Conservation (phyloP, 2,888 invertebrate genomes). For the Sericinus montela region DNA sequence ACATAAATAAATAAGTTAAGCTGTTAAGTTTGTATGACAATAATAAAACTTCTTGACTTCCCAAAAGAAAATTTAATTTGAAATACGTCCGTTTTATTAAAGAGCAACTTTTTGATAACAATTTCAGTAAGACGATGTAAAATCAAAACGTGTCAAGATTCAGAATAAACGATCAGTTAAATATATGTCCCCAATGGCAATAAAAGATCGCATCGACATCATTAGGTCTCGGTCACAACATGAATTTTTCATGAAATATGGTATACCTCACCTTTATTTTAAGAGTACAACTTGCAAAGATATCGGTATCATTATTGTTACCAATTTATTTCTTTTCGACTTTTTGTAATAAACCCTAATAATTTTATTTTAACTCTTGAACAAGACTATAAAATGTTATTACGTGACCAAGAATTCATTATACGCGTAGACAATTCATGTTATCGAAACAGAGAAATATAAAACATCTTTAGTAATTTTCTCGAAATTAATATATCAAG, state of each 20-base stretch:
- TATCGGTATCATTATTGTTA: conserved; percentile 54
- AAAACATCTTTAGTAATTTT: too few species aligned
- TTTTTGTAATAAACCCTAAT: conserved; percentile 50
- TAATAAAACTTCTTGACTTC: too few species aligned
- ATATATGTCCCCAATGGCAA: conserved; percentile 63
- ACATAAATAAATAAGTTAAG: too few species aligned
- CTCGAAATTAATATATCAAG: too few species aligned
- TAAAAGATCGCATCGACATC: conserved; percentile 71
- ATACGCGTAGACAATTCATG: too few species aligned
- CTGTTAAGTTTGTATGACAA: too few species aligned
- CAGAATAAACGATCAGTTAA: conserved; percentile 65
- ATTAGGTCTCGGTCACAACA: conserved; percentile 64
- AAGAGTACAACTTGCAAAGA: conserved; percentile 32
- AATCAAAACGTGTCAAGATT: conserved; percentile 41
- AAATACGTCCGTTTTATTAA: too few species aligned
- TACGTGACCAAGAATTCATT: too few species aligned
- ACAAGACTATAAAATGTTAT: conserved; percentile 47
- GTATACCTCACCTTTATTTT: conserved; percentile 49
- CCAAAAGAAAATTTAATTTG: too few species aligned
- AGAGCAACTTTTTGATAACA: too few species aligned
- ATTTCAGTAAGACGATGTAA: conserved; percentile 1
- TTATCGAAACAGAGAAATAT: too few species aligned
- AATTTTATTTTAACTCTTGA: conserved; percentile 51
- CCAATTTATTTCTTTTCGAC: conserved; percentile 43
- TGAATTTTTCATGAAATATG: conserved; percentile 78